phyloP scores from a whole-genome alignment of 1,140 invertebrate genomes.

The Euschistus heros region DNA sequence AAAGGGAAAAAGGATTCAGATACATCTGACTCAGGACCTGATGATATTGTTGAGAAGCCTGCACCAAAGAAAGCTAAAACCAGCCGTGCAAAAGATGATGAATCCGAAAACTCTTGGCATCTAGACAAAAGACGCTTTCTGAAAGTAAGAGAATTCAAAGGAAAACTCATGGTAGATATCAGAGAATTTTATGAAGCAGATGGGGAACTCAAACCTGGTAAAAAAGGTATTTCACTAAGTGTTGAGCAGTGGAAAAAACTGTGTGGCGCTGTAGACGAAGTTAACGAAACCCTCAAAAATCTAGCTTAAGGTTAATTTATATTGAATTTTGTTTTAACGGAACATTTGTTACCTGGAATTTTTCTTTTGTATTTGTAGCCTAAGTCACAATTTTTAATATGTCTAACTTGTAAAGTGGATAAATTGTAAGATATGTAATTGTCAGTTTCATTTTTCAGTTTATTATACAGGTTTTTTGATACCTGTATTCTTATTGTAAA shows the following conservation, averaged over 20 bases:
- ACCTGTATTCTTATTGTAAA: no score
- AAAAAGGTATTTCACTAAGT: slow-evolving; percentile 39
- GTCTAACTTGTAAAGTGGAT: no score
- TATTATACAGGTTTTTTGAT: no score
- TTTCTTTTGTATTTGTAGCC: no score
- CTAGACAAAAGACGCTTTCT: slow-evolving; percentile 41
- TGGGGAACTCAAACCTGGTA: slow-evolving; percentile 44
- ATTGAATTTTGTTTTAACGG: no score
- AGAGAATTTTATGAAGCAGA: slow-evolving; percentile 46
- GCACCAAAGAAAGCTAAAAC: slow-evolving; percentile 3
- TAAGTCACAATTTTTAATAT: no score
- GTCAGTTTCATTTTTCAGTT: no score
- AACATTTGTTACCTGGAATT: no score
- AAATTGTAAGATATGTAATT: no score
- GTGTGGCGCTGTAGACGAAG: slow-evolving; percentile 24
- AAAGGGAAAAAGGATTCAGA: not conserved
- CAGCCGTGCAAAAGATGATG: slow-evolving; percentile 22
- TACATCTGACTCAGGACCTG: slow-evolving; percentile 9
- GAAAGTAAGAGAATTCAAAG: slow-evolving; percentile 44
- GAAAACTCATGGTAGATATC: slow-evolving; percentile 44
- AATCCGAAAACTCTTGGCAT: slow-evolving; percentile 34
- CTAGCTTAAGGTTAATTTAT: no score
- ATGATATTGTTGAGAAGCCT: slow-evolving; percentile 1
- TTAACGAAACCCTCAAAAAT: slow-evolving; percentile 23
- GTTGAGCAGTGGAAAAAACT: slow-evolving; percentile 27